Evolutionary conservation across 2,797 vertebrate genomes (phyloP), one percentile per base, ranked within the genome.

Genomic region (Emydoidea blandingii): DNA sequence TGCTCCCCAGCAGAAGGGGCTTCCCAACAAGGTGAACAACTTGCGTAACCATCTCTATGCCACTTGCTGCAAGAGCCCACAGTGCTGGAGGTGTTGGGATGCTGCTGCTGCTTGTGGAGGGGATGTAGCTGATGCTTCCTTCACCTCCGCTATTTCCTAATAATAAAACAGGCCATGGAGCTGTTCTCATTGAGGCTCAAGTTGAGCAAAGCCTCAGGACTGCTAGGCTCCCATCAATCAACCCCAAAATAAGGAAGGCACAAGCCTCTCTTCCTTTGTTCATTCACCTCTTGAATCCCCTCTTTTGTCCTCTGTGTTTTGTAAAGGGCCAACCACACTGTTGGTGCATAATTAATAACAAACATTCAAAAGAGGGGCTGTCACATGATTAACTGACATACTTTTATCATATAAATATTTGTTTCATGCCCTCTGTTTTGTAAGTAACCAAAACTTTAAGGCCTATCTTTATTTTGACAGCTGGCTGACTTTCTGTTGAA

Each of bases 391-490:
- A 79, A 12, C 4, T 11, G 56, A 80, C 5, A 76, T 12, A 94
- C 81, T 91, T 90, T 88, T 79, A 86, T 47, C 0, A 6, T 15
- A 85, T 53, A 83, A 49, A 82, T 49, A 86, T n/a, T 44, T 2
- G 4, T 79, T 50, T 19, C 83, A 96, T 18, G 11, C 85, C 84
- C 82, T 59, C 31, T 83, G 54, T 85, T 95, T 85, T 89, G 34
- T 92, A 93, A 92, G 89, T 87, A 95, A 94, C 52, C 82, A 92
- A 89, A 88, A 86, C 76, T 90, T 80, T 54, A 92, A 84, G 53
- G 86, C 56, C 59, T 59, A 81, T 37, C 83, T 96, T 94, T 97
- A 83, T 94, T 95, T 97, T 96, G 87, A 87, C 90, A 97, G 93
- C 91, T 95, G 94, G 95, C 52, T 94, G 95, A 85, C 85, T 86